A percentile compares a stretch with the other conserved stretches of the same genome.
Conservation (phyloP, 2,888 invertebrate genomes). For the Phaonia tiefii region DNA sequence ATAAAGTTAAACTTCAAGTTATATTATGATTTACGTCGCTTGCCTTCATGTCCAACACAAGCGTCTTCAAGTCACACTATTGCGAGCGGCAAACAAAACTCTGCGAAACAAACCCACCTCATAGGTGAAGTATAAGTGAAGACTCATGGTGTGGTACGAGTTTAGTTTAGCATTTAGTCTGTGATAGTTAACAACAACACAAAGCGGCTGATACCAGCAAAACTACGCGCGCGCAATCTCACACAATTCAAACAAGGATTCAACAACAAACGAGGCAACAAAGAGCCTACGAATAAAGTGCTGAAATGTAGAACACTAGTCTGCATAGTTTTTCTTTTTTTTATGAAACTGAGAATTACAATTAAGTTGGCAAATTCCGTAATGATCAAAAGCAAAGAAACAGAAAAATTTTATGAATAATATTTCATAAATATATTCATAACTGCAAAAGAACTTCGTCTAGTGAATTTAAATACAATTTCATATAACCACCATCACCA, state of each 20-base stretch:
- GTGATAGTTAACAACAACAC: conserved; percentile 38
- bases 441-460: background rate
- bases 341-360: background rate
- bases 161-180: conserved; percentile 55
- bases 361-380: conserved; percentile 7
- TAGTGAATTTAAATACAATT: conserved; percentile 5
- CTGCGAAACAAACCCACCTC: background rate
- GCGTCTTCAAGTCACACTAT: background rate
- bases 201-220: background rate
- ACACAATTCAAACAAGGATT: background rate
- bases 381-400: background rate
- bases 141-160: conserved; percentile 48
- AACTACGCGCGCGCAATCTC: conserved; percentile 21
- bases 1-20: conserved; percentile 1
- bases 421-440: background rate
- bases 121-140: conserved; percentile 55
- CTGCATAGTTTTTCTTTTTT: conserved; percentile 11
- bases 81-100: background rate
- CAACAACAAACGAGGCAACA: background rate
- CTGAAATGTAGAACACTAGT: conserved; percentile 13
- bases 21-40: conserved; percentile 2
- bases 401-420: no score
- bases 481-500: background rate
- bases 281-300: background rate
- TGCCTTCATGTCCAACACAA: conserved; percentile 3